These are phyloP conservation scores for Ovibos moschatus DNA, from an alignment of 2,113 vertebrate genomes.

Conservation along the genomic window DNA sequence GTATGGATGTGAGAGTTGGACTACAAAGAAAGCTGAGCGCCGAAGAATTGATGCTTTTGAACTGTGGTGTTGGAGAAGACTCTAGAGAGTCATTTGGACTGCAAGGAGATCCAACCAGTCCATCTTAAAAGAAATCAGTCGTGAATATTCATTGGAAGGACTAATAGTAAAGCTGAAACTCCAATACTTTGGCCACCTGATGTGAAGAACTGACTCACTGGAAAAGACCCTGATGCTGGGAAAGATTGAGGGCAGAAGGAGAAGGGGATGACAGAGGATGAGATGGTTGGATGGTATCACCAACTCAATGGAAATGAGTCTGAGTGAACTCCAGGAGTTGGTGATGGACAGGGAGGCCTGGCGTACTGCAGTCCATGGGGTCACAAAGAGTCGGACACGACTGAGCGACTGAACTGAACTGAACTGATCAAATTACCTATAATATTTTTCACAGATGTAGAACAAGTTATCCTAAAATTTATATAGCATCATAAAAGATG, in stretches of 20 bases:
- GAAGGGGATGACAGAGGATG: neutral
- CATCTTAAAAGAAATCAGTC: neutral
- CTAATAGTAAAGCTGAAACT: neutral
- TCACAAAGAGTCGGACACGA: rapidly evolving
- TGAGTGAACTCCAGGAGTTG: neutral
- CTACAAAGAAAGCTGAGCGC: rapidly evolving
- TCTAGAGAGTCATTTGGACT: neutral
- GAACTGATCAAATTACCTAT: neutral
- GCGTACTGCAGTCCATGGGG: rapidly evolving
- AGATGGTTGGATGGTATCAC: neutral
- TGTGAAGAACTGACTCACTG: neutral
- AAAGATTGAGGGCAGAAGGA: neutral
- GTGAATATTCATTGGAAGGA: neutral
- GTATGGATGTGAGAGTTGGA: neutral
- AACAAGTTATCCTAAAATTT: neutral
- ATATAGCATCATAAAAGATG: neutral
- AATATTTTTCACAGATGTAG: neutral
- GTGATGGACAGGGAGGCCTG: neutral
- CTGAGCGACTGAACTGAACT: neutral
- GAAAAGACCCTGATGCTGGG: neutral
- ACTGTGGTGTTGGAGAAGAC: neutral
- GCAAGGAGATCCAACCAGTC: neutral
- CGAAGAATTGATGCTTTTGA: rapidly evolving
- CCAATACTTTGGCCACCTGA: neutral
- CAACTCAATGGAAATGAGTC: neutral